Base-by-base conservation (phyloP, 30 jellyfish, hydroid and myxozoan species). In the Morbakka virulenta region DNA sequence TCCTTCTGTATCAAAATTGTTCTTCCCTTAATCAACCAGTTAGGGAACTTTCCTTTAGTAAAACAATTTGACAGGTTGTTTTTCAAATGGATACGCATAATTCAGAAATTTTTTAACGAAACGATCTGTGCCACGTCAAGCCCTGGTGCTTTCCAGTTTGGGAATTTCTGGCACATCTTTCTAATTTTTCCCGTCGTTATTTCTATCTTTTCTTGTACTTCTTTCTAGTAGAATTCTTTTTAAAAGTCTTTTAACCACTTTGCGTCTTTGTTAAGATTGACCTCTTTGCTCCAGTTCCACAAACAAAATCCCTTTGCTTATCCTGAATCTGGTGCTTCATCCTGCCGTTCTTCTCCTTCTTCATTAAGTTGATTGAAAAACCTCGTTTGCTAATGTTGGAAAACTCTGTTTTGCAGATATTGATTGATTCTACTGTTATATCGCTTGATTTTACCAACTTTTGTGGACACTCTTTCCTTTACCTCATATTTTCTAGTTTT, bases 251-350 rank as follows among this genome's bases (percentile, higher is more conserved):
- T 64, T 64, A 26, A 21, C 31, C 31, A n/a, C n/a, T n/a, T n/a
- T n/a, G n/a, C n/a, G n/a, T n/a, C n/a, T n/a, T n/a, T n/a, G n/a
- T n/a, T n/a, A 64, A 11, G 75, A n/a, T 25, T 9, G 62, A 22
- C 75, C 62, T 64, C 75, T 64, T 64, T 64, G 62, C 75, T 64
- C 75, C 75, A 64, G 75, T 26, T 64, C 63, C 51, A 48, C 20
- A 51, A 64, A 48, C 75, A 64, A 64, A 64, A 25, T 51, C 31
- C 75, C 31, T 64, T 64, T 22, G 62, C 75, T 64, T 25, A 13
- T 64, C 31, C 62, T 64, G 75, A 48, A 64, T 64, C 75, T 25
- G 75, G 63, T 64, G 27, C 75, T 64, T 64, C 75, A 64, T 64
- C 31, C 63, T 11, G 12, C 4, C 4, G n/a, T n/a, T n/a, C n/a